phyloP scores from a whole-genome alignment of 2,888 invertebrate genomes.

The Coremacera marginata region DNA sequence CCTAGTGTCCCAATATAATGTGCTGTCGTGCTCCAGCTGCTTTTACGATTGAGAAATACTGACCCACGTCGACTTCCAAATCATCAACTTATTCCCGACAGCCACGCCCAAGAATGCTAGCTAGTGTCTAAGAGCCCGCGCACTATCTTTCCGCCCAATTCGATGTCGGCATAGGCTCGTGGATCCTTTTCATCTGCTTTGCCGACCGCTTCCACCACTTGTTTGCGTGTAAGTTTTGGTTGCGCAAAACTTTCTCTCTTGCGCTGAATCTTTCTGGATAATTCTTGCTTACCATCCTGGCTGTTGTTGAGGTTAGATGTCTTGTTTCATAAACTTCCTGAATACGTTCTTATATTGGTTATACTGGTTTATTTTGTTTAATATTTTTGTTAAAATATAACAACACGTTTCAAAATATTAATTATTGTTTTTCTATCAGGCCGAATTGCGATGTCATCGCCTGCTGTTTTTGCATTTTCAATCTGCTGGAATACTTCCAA shows the following conservation, averaged over 20 bases:
- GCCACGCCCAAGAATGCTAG: neutral
- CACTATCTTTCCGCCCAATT: neutral
- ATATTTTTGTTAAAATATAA: neutral
- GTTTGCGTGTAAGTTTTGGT: too few species aligned
- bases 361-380: neutral
- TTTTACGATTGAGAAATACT: too few species aligned
- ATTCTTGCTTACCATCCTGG: too few species aligned
- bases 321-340: neutral
- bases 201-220: neutral
- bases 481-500: neutral
- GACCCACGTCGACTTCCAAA: too few species aligned
- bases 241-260: too few species aligned
- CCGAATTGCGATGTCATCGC: neutral
- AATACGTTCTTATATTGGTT: neutral
- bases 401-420: neutral
- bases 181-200: neutral
- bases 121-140: conserved; percentile 6
- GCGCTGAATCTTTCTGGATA: too few species aligned
- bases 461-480: neutral
- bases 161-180: neutral
- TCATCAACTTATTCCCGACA: too few species aligned
- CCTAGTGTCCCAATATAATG: too few species aligned
- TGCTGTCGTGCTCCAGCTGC: too few species aligned
- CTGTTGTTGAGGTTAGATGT: neutral
- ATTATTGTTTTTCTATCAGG: neutral